Base-by-base conservation (phyloP, 2,113 vertebrate genomes). In the Atherinomorus stipes region DNA sequence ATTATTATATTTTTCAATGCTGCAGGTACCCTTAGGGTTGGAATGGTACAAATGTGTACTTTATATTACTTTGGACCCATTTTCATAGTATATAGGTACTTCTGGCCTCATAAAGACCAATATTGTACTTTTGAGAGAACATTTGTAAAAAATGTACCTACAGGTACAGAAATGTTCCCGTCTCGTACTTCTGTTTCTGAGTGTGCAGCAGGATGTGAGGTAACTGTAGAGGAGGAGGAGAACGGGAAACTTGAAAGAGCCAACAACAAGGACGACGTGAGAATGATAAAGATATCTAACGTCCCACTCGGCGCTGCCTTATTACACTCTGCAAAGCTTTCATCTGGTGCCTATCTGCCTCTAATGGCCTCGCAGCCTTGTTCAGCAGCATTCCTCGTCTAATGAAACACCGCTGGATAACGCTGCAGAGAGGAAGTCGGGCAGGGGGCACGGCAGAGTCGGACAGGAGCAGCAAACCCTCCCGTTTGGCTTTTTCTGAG, bases 321-420 rank as follows among this genome's bases (percentile, higher is more conserved):
- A 71, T 74, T 76, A 42, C 58, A 63, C 63, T 47, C 21, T 38
- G 63, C 19, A 78, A 62, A 58, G 67, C 82, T 90, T 91, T 90
- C 85, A 90, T 89, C 87, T 87, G 74, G 56, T 71, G 78, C 72
- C 67, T 83, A 89, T 90, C 86, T 89, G 70, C 79, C 70, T 63
- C 37, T 81, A 74, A 81, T 86, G 83, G 75, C 66, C 71, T 74
- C 56, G 53, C 21, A 78, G 71, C 76, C 52, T 76, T 23, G 61
- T 54, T 21, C 64, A 74, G 31, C 23, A 22, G 22, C 86, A 85
- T 88, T 89, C 85, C 71, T 38, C 0, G 4, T 71, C 68, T 74
- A 83, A 78, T 68, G 71, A 74, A 83, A 78, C 66, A 58, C 69
- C 38, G 13, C 60, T 71, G 1, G 81, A 89, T 86, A 86, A 83